phyloP scores from a whole-genome alignment of 2,113 vertebrate genomes.

The Coregonus clupeaformis region DNA sequence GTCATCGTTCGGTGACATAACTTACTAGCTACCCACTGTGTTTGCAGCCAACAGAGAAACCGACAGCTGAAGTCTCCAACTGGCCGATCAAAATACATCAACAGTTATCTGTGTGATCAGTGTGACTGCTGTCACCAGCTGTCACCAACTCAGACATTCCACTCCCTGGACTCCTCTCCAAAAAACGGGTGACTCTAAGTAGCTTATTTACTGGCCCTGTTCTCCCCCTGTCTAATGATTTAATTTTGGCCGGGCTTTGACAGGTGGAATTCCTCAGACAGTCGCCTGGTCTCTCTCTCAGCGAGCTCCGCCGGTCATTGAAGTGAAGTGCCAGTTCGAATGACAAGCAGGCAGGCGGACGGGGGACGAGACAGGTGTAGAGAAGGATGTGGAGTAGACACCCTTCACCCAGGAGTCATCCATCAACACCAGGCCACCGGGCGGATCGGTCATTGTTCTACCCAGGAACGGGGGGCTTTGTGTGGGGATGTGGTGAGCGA shows the following conservation, averaged over 20 bases:
- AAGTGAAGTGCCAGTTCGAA: background rate
- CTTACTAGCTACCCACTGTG: background rate
- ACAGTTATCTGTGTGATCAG: background rate
- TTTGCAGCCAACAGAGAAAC: background rate
- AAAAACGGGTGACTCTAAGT: background rate
- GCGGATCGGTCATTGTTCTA: background rate
- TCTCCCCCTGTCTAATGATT: background rate
- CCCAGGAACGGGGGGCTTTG: background rate
- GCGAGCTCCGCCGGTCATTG: background rate
- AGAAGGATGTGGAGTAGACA: background rate
- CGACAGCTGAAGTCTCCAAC: background rate
- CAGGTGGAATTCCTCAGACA: constrained; percentile 20
- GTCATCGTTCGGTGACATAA: no score
- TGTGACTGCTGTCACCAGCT: background rate
- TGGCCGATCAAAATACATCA: background rate
- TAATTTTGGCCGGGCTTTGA: constrained; percentile 9
- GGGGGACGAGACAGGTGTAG: background rate
- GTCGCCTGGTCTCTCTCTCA: background rate
- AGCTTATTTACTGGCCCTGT: background rate
- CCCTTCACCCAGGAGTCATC: background rate
- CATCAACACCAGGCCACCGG: no score
- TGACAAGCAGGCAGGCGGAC: background rate
- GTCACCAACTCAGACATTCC: background rate
- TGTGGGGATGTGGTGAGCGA: background rate
- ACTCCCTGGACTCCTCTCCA: background rate